Conservation (phyloP, 2,113 vertebrate species). For the Paratilapia polleni region DNA sequence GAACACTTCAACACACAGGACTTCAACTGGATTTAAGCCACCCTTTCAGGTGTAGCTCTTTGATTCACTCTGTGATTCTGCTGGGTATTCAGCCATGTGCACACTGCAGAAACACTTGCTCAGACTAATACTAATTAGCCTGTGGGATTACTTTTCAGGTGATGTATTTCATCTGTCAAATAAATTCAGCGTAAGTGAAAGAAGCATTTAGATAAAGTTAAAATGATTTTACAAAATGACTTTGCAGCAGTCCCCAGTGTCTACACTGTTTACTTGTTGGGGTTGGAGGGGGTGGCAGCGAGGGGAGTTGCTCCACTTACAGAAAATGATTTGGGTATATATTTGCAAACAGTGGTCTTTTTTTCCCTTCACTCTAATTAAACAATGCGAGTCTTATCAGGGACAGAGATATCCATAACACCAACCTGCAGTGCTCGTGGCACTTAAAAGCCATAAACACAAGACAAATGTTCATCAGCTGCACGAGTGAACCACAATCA, state of each 20-base stretch:
- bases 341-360: conserved; percentile 54
- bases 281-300: conserved; percentile 15
- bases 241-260: conserved; percentile 59
- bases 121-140: conserved; percentile 71
- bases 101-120: conserved; percentile 30
- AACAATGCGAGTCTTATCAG: conserved; percentile 71
- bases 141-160: conserved; percentile 68
- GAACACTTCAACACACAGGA: too few species aligned
- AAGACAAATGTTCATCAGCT: conserved; percentile 83
- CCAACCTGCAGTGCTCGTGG: conserved; percentile 58
- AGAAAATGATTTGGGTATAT: conserved; percentile 66
- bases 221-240: conserved; percentile 74
- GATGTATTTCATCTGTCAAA: conserved; percentile 74
- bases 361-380: conserved; percentile 69
- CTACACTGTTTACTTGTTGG: conserved; percentile 51
- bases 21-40: conserved; percentile 37
- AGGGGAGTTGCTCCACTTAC: conserved; percentile 73
- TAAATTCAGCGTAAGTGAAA: conserved; percentile 70
- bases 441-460: conserved; percentile 76
- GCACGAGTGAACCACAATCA: conserved; percentile 71
- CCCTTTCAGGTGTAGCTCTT: conserved; percentile 55
- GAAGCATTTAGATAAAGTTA: conserved; percentile 77
- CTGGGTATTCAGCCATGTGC: conserved; percentile 36
- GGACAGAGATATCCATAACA: conserved; percentile 76
- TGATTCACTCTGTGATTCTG: conserved; percentile 44